These are phyloP conservation scores for Papio anubis DNA, from an alignment of 2,113 vertebrate species.

Conservation along the genomic window DNA sequence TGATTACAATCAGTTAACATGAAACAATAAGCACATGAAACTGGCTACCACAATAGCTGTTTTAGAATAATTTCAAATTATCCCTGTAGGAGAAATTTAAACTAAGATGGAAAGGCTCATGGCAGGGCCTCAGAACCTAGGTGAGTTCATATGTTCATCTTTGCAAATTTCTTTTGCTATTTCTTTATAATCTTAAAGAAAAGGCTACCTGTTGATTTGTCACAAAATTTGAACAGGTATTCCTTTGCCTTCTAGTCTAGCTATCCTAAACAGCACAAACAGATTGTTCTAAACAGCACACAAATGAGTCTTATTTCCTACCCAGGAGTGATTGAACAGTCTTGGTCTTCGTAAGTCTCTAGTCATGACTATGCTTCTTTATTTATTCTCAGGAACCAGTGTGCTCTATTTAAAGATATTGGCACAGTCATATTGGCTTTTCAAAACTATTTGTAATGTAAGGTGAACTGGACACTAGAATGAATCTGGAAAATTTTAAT, in stretches of 20 bases:
- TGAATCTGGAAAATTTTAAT: background rate
- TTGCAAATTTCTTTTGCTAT: background rate
- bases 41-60: background rate
- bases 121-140: background rate
- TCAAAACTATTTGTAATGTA: conserved; percentile 15
- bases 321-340: background rate
- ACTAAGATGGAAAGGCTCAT: background rate
- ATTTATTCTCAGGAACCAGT: background rate
- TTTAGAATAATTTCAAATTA: conserved; percentile 2
- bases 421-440: background rate
- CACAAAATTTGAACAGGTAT: conserved; percentile 3
- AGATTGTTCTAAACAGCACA: background rate
- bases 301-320: conserved; percentile 38
- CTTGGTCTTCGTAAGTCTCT: background rate
- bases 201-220: background rate
- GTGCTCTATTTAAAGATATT: background rate
- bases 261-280: background rate
- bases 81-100: background rate
- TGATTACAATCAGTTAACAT: background rate
- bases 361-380: background rate
- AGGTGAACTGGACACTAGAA: background rate
- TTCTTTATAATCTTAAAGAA: conserved; percentile 24
- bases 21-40: background rate
- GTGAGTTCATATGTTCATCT: background rate
- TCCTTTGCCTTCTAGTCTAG: background rate